Evolutionary conservation across 2,888 invertebrate genomes (phyloP).

Genomic region (Ischnus inquisitorius): DNA sequence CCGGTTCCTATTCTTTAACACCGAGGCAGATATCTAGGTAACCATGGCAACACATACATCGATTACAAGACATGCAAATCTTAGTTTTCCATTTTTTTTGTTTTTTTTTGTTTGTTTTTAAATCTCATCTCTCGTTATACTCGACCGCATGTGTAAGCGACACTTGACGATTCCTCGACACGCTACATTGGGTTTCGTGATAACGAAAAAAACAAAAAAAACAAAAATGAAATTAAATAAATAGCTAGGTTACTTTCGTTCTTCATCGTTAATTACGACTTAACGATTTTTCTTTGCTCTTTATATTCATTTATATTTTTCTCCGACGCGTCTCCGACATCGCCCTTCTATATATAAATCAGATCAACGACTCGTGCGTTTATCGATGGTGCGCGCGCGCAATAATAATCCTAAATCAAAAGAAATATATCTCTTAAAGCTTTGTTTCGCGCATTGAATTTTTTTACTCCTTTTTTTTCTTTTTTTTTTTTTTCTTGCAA

Average conservation of each 20-base stretch:
- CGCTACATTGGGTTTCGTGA: constrained; percentile 34
- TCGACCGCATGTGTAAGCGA: constrained; percentile 22
- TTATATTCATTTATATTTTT: constrained; percentile 19
- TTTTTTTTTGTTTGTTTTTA: constrained; percentile 41
- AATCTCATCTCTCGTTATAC: constrained; percentile 27
- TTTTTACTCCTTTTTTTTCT: constrained; percentile 7
- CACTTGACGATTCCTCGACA: constrained; percentile 13
- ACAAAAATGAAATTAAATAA: constrained; percentile 27
- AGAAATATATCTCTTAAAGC: constrained; percentile 47
- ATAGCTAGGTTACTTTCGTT: constrained; percentile 64
- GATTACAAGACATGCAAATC: constrained; percentile 68
- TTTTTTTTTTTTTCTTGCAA: neutral
- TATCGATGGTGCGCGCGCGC: constrained; percentile 6
- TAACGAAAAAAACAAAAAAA: constrained; percentile 31
- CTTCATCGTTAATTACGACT: constrained; percentile 45
- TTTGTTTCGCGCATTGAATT: constrained; percentile 24
- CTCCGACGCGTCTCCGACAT: constrained; percentile 5
- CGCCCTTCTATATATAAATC: constrained; percentile 37
- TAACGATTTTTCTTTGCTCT: constrained; percentile 11
- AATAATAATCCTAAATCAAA: constrained; percentile 23
- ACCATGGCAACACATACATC: constrained; percentile 69
- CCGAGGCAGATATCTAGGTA: constrained; percentile 65
- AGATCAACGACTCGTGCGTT: constrained; percentile 48
- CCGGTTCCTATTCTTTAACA: constrained; percentile 64
- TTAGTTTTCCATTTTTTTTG: constrained; percentile 46